Conservation (phyloP, 2,888 invertebrate species). For the Cephus pygmeus region DNA sequence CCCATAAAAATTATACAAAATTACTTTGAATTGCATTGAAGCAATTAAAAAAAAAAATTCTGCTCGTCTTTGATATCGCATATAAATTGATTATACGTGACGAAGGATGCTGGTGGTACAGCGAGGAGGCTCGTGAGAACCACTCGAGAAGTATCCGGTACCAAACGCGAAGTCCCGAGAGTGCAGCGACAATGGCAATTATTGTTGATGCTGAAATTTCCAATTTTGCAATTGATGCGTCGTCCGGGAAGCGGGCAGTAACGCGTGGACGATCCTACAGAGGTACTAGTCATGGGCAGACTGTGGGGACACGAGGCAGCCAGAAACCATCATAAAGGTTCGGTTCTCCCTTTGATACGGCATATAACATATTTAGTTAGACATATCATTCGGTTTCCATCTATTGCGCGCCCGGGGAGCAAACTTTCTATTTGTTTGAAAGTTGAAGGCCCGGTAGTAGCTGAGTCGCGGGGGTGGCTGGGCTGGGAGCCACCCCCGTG, state of each 20-base stretch:
- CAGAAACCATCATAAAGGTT: slow-evolving; percentile 64
- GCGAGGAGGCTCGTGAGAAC: slow-evolving; percentile 31
- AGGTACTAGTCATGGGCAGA: not conserved
- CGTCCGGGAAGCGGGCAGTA: slow-evolving; percentile 32
- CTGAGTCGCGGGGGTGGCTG: slow-evolving; percentile 22
- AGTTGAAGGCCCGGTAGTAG: slow-evolving; percentile 45
- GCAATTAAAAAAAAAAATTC: not conserved
- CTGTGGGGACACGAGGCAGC: slow-evolving; percentile 50
- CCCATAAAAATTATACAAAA: not conserved
- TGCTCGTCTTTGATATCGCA: not conserved
- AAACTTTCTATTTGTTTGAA: slow-evolving; percentile 65
- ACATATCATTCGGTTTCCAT: slow-evolving; percentile 64
- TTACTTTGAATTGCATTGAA: not conserved
- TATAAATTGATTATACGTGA: not conserved
- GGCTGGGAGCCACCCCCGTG: not conserved
- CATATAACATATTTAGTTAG: slow-evolving; percentile 61
- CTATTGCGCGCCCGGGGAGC: slow-evolving; percentile 58
- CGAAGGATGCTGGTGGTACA: not conserved
- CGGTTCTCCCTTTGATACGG: slow-evolving; percentile 61
- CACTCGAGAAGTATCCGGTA: slow-evolving; percentile 22
- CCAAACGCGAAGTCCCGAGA: slow-evolving; percentile 21
- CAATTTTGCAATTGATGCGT: slow-evolving; percentile 59
- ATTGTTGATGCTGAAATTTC: slow-evolving; percentile 58
- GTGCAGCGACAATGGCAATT: slow-evolving; percentile 53
- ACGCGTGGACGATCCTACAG: not conserved